Conservation (phyloP, 2,888 invertebrate species). For the Eristalis pertinax region DNA sequence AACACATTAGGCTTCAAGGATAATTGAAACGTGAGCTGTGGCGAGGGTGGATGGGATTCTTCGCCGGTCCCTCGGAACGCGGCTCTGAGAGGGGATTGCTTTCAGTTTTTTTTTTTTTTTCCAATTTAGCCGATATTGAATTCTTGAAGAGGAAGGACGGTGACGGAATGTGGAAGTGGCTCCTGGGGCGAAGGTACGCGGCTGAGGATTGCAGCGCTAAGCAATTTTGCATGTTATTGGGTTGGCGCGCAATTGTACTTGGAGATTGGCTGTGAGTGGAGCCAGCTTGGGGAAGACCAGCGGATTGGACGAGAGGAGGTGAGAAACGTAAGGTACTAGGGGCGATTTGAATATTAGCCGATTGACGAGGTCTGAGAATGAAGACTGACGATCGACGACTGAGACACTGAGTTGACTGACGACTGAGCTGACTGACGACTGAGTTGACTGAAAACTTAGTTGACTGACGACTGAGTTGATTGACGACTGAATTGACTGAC, state of each 20-base stretch:
- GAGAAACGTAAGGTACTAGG: not conserved
- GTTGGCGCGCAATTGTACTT: not conserved
- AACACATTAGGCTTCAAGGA: conserved; percentile 7
- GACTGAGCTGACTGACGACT: not conserved
- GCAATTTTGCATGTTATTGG: not conserved
- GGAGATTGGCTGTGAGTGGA: not conserved
- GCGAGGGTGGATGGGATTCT: not conserved
- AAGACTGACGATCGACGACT: not conserved
- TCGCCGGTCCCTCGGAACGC: not conserved
- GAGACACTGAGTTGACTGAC: not conserved
- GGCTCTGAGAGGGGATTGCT: too few relatives aligned
- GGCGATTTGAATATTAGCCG: too few relatives aligned
- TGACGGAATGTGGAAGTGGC: not conserved
- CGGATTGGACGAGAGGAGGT: not conserved
- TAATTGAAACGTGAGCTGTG: not conserved
- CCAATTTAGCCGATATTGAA: not conserved
- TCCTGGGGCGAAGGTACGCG: not conserved
- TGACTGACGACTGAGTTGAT: not conserved
- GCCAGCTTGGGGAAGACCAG: not conserved
- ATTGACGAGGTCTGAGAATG: too few relatives aligned
- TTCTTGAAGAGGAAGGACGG: not conserved
- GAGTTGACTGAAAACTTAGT: not conserved
- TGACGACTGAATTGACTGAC: not conserved
- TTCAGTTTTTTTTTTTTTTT: not conserved
- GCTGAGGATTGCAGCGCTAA: not conserved